A percentile compares a stretch with the other conserved stretches of the same genome.
Evolutionary conservation across 1,140 invertebrate genomes (phyloP).

Genomic region (Camponotus pennsylvanicus): DNA sequence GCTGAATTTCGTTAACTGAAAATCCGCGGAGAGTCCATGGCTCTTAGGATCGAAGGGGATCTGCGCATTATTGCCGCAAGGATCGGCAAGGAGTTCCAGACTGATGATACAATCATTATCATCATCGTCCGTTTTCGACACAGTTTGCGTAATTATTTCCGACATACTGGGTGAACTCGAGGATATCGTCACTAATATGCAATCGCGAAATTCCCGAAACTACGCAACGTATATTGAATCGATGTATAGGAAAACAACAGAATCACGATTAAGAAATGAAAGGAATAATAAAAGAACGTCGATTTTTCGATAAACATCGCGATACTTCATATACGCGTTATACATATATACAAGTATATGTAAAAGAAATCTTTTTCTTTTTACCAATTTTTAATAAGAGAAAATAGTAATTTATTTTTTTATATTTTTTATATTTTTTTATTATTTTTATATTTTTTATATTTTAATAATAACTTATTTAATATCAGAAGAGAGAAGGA

Average conservation of each 20-base stretch:
- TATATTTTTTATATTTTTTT: too few relatives aligned
- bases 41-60: constrained; percentile 87
- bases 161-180: constrained; percentile 29
- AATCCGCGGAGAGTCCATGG: constrained; percentile 88
- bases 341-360: not conserved
- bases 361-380: not conserved
- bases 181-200: not conserved
- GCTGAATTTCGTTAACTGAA: constrained; percentile 89
- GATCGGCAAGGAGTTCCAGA: not conserved
- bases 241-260: not conserved
- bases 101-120: not conserved
- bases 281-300: not conserved
- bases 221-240: not conserved
- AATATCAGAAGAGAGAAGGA: too few relatives aligned
- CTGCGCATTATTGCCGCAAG: not conserved
- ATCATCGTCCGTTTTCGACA: not conserved
- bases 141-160: constrained; percentile 28
- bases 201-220: not conserved
- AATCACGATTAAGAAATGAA: not conserved
- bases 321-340: too few relatives aligned
- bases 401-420: not conserved
- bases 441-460: too few relatives aligned
- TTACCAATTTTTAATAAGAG: not conserved
- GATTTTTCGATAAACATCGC: not conserved
- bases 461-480: too few relatives aligned